Percentiles rank a stretch among this genome's conserved stretches.
These are phyloP conservation scores for Centropyge bicolor DNA, from an alignment of 2,797 vertebrate species.

Conservation along the genomic window DNA sequence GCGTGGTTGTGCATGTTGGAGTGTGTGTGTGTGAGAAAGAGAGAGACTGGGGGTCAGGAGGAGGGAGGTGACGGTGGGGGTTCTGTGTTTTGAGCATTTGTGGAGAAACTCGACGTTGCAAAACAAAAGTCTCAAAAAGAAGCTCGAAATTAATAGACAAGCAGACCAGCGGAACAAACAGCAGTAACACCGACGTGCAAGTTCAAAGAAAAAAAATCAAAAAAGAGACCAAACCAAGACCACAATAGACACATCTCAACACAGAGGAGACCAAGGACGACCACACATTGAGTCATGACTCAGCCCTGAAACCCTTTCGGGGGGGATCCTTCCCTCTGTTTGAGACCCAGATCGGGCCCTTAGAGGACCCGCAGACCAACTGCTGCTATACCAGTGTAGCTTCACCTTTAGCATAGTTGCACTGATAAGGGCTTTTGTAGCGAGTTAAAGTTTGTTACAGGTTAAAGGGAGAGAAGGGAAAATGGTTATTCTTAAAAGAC, in stretches of 20 bases:
- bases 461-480: conserved; percentile 70
- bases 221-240: conserved; percentile 82
- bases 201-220: conserved; percentile 58
- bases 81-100: conserved; percentile 59
- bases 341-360: conserved; percentile 71
- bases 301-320: conserved; percentile 81
- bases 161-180: conserved; percentile 87
- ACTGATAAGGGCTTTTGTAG: conserved; percentile 55
- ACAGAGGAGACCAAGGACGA: conserved; percentile 82
- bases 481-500: conserved; percentile 65
- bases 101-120: conserved; percentile 76
- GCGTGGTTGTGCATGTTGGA: conserved; percentile 45
- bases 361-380: conserved; percentile 69
- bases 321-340: conserved; percentile 74
- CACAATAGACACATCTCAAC: conserved; percentile 85
- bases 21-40: conserved; percentile 41
- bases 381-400: conserved; percentile 63
- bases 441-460: conserved; percentile 50
- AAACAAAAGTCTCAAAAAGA: conserved; percentile 80
- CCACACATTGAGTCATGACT: conserved; percentile 87
- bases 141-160: conserved; percentile 84
- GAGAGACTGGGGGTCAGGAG: conserved; percentile 70
- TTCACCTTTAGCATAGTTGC: conserved; percentile 67
- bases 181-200: conserved; percentile 88
- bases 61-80: conserved; percentile 17